Evolutionary conservation across 1,140 invertebrate genomes (phyloP), one percentile per base, ranked within the genome.

Genomic region (Odontomachus brunneus): DNA sequence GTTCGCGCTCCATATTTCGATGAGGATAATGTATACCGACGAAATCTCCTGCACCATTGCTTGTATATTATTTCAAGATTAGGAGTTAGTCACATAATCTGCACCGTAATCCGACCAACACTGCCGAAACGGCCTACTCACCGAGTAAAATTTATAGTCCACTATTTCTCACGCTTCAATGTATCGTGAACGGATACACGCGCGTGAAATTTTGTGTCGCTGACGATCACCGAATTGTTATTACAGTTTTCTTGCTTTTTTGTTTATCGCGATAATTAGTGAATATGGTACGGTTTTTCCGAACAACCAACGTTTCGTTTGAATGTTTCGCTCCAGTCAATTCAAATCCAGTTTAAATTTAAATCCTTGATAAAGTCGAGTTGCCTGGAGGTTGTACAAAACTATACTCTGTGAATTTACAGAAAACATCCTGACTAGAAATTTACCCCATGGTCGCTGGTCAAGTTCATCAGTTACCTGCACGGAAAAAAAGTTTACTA

Each of bases 51-150:
- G 38, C 73, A 60, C 51, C 33, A 73, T 67, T 33, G 82, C 85
- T 82, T 88, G 83, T 82, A 82, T 88, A 88, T 88, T 88, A 88
- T 88, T 87, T 78, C 83, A 88, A 88, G 87, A 88, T 88, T 82
- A 88, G 59, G 38, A 88, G 71, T 82, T 88, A 88, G 87, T 87
- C 86, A 73, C 76, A 81, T 88, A 88, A 88, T 88, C 85, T 84
- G 63, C 69, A 84, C 26, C 24, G 73, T 87, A 85, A 87, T 87
- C 82, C 74, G 66, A 73, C 53, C 51, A 67, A 65, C 66, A 72
- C 26, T 84, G 62, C 80, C 84, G 60, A 59, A 60, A 55, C 69
- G 82, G 71, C 72, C 75, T 72, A 72, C 76, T 82, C 82, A 19
- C 63, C 67, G 49, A 49, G n/a, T 63, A 55, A 84, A 87, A 88